Evolutionary conservation across 2,113 vertebrate species (phyloP).

Genomic region (Echinops telfairi): DNA sequence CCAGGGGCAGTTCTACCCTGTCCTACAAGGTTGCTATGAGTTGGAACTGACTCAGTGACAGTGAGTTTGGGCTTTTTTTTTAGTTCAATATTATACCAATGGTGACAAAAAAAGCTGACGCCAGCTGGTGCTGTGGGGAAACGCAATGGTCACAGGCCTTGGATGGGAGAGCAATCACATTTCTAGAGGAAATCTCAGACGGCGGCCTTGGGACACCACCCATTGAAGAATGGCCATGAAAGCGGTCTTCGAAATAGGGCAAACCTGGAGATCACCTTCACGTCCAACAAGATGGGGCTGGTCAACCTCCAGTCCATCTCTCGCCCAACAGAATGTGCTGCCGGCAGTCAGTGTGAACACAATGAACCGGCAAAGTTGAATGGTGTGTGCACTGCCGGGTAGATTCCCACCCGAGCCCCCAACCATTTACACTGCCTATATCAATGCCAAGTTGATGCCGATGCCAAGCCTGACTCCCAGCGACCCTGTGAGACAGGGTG

Average conservation of each 20-base stretch:
- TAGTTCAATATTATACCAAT: background rate
- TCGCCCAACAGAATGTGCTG: background rate
- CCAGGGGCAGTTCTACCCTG: too few species aligned
- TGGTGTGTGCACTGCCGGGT: background rate
- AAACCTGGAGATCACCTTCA: background rate
- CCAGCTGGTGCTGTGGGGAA: background rate
- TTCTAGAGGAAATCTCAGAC: background rate
- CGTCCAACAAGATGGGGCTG: background rate
- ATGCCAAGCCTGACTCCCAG: too few species aligned
- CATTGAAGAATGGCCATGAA: background rate
- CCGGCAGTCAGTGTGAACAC: too few species aligned
- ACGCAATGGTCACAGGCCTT: background rate
- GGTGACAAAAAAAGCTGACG: background rate
- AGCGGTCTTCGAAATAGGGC: background rate
- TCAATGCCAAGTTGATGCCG: too few species aligned
- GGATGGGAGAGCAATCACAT: fast-evolving
- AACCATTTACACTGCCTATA: background rate
- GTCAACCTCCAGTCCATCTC: too few species aligned
- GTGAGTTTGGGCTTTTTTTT: too few species aligned
- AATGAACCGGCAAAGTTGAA: background rate
- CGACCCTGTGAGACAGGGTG: too few species aligned
- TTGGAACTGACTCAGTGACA: too few species aligned
- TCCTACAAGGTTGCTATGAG: too few species aligned
- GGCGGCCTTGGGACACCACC: background rate
- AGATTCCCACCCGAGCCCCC: background rate